Evolutionary conservation across 2,113 vertebrate species (phyloP).

Genomic region (Myiozetetes cayanensis): DNA sequence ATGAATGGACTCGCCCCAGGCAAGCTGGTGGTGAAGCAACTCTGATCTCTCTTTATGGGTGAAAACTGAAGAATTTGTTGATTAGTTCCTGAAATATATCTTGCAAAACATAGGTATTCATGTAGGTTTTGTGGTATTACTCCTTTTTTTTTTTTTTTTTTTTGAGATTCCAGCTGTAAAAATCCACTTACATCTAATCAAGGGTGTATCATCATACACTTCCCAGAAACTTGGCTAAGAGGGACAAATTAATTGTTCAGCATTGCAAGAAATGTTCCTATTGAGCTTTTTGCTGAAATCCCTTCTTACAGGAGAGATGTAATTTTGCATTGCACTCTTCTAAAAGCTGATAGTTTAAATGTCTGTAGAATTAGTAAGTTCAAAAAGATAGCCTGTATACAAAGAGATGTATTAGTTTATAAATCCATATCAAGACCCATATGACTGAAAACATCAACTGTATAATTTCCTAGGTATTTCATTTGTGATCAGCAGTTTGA

Average conservation of each 20-base stretch:
- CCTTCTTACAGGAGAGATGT: not conserved
- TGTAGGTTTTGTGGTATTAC: not conserved
- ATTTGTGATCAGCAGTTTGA: not conserved
- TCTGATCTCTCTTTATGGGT: not conserved
- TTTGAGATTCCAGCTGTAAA: not conserved
- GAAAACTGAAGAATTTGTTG: not conserved
- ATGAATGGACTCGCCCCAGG: not conserved
- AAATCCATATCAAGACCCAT: not conserved
- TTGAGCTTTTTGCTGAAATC: not conserved
- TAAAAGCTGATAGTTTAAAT: not conserved
- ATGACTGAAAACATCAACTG: not conserved
- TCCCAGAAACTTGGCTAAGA: not conserved
- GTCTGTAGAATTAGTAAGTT: not conserved
- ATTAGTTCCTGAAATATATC: not conserved
- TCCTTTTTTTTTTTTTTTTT: not conserved
- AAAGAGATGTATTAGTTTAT: not conserved
- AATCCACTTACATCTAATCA: not conserved
- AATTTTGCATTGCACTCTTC: not conserved
- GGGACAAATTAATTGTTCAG: not conserved
- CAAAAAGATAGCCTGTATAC: not conserved
- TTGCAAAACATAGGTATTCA: not conserved
- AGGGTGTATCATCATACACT: not conserved
- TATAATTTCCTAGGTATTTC: not conserved
- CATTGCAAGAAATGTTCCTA: not conserved
- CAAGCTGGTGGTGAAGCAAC: not conserved